Evolutionary conservation across 64 coral and sea anemone genomes (phyloP), one percentile per base, ranked within the genome.

Genomic region (Porites lutea): DNA sequence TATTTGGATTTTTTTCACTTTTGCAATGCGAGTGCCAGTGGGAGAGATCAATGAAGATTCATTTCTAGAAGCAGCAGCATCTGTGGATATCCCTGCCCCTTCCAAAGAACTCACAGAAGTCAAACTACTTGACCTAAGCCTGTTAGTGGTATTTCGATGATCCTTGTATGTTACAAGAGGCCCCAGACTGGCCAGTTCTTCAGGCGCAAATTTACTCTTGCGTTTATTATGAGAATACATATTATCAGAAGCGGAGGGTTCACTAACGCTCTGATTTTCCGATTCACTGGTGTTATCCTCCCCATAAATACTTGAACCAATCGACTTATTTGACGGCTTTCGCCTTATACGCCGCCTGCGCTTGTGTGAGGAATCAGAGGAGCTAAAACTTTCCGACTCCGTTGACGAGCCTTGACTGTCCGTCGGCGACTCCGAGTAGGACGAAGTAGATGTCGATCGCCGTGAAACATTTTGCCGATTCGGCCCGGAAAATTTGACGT

Each of bases 21-120:
- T 94, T 66, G 92, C 66, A 60, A 97, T 86, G 77, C 88, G 91
- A 4, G 87, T 82, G 11, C 95, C 95, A 19, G 75, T 86, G 37
- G 92, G 95, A 37, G 95, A 93, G 11, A 86, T 65, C 58, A 79
- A 54, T 9, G 92, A 84, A 18, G 95, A 97, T 6, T 74, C 79
- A 23, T 67, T 89, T 70, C 27, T 37, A 37, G 75, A 79, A 67
- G 50, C 82, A 8, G 72, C 75, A 61, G 62, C 62, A 64, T 59
- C 80, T 0, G 54, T 44, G 9, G 48, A 22, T 74, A 79, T 75
- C 18, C 78, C 73, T 19, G 48, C 59, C 66, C 92, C 92, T 87
- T 97, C 95, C 11, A 88, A 15, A 10, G 95, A 97, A 86, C 95
- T 97, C 43, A 97, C 95, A 77, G 95, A 97, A 83, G 95, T 97